A percentile compares a stretch with the other conserved stretches of the same genome.
phyloP scores from a whole-genome alignment of 2,888 invertebrate species.

The Endomychus coccineus region DNA sequence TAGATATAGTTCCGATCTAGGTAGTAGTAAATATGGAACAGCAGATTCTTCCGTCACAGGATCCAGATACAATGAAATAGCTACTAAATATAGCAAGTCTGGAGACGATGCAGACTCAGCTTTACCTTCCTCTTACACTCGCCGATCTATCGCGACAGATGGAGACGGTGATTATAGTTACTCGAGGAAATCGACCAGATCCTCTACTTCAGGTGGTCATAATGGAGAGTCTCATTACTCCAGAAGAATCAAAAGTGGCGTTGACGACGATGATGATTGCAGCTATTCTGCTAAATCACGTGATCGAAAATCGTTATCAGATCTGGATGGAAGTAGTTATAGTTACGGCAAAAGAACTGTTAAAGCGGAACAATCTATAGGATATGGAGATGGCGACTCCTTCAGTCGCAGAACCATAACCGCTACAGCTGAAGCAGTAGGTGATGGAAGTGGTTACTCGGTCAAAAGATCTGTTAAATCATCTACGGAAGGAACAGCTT shows the following conservation, averaged over 20 bases:
- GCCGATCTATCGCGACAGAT: constrained; percentile 20
- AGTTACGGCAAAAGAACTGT: constrained; percentile 26
- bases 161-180: constrained; percentile 19
- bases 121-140: constrained; percentile 24
- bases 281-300: constrained; percentile 6
- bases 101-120: constrained; percentile 21
- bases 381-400: constrained; percentile 32
- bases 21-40: constrained; percentile 20
- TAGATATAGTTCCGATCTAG: constrained; percentile 25
- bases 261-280: constrained; percentile 18
- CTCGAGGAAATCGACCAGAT: constrained; percentile 21
- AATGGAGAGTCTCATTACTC: constrained; percentile 25
- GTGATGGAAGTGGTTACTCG: constrained; percentile 32
- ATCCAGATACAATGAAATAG: constrained; percentile 26
- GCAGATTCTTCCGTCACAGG: constrained; percentile 20
- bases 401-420: constrained; percentile 29
- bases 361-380: constrained; percentile 20
- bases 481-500: constrained; percentile 23
- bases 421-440: constrained; percentile 28
- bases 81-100: constrained; percentile 27
- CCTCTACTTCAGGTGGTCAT: constrained; percentile 22
- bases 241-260: constrained; percentile 18
- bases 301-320: too few species aligned
- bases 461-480: constrained; percentile 30
- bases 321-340: constrained; percentile 23